Evolutionary conservation across 2,888 invertebrate species (phyloP).

Genomic region (Diloba caeruleocephala): DNA sequence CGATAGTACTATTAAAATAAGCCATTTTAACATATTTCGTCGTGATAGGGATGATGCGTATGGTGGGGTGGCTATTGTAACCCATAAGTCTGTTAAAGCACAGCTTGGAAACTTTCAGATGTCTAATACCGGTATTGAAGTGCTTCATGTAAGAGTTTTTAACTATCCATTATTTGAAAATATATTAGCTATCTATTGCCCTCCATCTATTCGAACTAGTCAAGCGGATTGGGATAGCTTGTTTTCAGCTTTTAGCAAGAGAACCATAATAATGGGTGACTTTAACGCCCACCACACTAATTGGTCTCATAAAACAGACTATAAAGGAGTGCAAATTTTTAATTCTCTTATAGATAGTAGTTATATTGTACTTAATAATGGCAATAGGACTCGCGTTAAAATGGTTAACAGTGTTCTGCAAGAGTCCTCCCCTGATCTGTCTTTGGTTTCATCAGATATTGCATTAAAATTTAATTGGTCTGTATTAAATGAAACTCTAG

Average conservation of each 20-base stretch:
- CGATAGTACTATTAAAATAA: background rate
- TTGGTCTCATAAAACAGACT: background rate
- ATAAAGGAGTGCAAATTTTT: background rate
- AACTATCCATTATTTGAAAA: no score
- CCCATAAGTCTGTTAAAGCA: no score
- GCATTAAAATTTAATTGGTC: background rate
- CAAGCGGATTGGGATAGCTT: no score
- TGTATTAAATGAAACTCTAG: background rate
- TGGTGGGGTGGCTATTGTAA: no score
- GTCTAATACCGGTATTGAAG: no score
- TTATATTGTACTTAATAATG: background rate
- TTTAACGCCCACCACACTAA: slow-evolving; percentile 1
- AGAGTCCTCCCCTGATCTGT: background rate
- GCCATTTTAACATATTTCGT: background rate
- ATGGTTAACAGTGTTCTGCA: background rate
- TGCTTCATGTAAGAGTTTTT: no score
- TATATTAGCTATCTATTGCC: no score
- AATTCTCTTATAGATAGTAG: background rate
- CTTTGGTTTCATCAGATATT: background rate
- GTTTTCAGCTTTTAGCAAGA: no score
- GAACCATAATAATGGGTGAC: background rate
- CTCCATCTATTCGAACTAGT: no score
- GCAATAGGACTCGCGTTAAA: background rate
- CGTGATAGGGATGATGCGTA: background rate
- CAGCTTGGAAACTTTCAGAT: no score